Conservation (phyloP, 2,113 vertebrate species). For the Peromyscus leucopus region DNA sequence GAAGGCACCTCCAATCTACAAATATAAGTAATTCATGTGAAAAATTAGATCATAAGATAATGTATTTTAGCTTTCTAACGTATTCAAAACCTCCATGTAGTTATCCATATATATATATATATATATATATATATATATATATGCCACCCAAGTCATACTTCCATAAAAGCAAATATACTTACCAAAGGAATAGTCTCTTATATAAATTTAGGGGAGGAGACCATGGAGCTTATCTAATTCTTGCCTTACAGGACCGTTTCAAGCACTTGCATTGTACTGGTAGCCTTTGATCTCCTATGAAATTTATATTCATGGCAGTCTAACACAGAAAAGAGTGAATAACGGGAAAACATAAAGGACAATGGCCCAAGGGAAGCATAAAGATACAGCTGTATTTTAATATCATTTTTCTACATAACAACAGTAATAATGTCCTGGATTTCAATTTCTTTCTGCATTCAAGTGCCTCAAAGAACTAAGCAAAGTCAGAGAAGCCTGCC, state of each 20-base stretch:
- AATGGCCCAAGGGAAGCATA: slow-evolving; percentile 74
- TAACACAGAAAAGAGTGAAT: slow-evolving; percentile 74
- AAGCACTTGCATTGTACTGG: slow-evolving; percentile 41
- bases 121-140: neutral
- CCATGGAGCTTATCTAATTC: slow-evolving; percentile 77
- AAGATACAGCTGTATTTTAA: slow-evolving; percentile 79
- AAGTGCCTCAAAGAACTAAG: slow-evolving; percentile 57
- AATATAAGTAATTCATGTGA: slow-evolving; percentile 72
- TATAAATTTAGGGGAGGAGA: slow-evolving; percentile 70
- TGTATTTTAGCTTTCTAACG: slow-evolving; percentile 68
- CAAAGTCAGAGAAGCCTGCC: slow-evolving; percentile 71
- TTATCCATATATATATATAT: neutral
- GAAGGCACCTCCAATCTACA: slow-evolving; percentile 46
- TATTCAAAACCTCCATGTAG: slow-evolving; percentile 55
- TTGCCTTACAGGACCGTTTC: slow-evolving; percentile 77
- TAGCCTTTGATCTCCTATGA: slow-evolving; percentile 77
- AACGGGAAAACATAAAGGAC: slow-evolving; percentile 77
- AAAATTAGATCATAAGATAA: slow-evolving; percentile 80
- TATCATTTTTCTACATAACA: slow-evolving; percentile 79
- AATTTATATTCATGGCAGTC: slow-evolving; percentile 77
- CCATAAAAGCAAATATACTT: slow-evolving; percentile 76
- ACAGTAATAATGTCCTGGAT: slow-evolving; percentile 75
- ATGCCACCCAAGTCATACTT: slow-evolving; percentile 3
- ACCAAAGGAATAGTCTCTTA: slow-evolving; percentile 57
- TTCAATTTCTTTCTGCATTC: slow-evolving; percentile 77